These are phyloP conservation scores for Acanthochromis polyacanthus DNA, from an alignment of 2,113 vertebrate species.

Conservation along the genomic window DNA sequence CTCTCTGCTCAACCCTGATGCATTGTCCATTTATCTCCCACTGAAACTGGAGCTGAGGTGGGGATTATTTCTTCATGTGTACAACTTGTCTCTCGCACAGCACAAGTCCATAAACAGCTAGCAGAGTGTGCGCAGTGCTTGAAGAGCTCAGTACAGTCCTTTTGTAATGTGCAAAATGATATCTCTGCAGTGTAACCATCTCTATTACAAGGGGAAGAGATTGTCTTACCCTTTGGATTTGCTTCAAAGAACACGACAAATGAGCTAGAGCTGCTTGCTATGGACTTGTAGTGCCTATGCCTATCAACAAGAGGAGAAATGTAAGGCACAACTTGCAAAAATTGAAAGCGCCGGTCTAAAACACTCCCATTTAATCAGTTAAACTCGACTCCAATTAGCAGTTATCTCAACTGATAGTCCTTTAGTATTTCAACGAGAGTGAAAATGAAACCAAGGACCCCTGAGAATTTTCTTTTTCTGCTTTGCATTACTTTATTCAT, in stretches of 20 bases:
- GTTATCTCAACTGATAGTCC: no score
- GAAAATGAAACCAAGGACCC: conserved; percentile 29
- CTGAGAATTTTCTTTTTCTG: conserved; percentile 2
- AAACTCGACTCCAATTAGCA: background rate
- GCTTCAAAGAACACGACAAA: conserved; percentile 81
- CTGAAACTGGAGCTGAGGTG: conserved; percentile 69
- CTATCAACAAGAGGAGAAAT: conserved; percentile 19
- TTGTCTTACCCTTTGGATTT: conserved; percentile 82
- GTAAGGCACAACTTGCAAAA: conserved; percentile 4
- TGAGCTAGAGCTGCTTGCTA: conserved; percentile 58
- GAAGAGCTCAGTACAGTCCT: conserved; percentile 70
- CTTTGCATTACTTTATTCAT: conserved; percentile 48
- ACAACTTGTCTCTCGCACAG: conserved; percentile 63
- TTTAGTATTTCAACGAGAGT: no score
- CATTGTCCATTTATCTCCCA: conserved; percentile 72
- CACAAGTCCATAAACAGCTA: conserved; percentile 48
- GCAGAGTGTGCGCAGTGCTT: conserved; percentile 59
- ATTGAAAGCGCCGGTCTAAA: background rate
- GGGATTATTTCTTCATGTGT: conserved; percentile 76
- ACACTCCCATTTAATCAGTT: background rate
- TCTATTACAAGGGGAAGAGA: conserved; percentile 82
- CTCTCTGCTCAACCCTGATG: conserved; percentile 66
- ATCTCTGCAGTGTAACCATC: conserved; percentile 78
- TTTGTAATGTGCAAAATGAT: conserved; percentile 87
- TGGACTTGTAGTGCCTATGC: conserved; percentile 24